Percentiles rank a stretch among this genome's conserved stretches.
These are phyloP conservation scores for Drosophila lacertosa DNA, from an alignment of 1,140 invertebrate species.

Conservation along the genomic window DNA sequence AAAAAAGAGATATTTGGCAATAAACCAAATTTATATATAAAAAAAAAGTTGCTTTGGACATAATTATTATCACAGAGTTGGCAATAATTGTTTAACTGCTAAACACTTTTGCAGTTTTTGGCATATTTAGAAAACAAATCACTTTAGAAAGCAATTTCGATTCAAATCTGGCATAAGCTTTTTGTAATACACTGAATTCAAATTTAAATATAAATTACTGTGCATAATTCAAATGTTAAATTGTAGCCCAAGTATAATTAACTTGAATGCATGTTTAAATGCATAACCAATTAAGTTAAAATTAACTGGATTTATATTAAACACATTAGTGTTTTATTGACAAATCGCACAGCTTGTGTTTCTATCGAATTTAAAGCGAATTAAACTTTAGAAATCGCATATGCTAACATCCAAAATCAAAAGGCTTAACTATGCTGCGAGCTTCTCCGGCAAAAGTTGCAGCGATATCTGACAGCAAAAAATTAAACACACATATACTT, in stretches of 20 bases:
- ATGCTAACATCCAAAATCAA: conserved; percentile 59
- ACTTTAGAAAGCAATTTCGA: too few relatives aligned
- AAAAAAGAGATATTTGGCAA: too few relatives aligned
- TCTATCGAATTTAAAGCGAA: conserved; percentile 46
- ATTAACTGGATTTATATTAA: not conserved
- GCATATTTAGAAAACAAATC: too few relatives aligned
- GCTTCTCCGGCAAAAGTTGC: conserved; percentile 43
- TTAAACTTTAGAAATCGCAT: conserved; percentile 60
- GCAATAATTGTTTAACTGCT: too few relatives aligned
- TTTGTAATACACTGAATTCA: too few relatives aligned
- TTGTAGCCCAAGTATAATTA: not conserved
- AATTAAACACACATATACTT: conserved; percentile 5
- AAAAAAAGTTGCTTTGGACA: too few relatives aligned
- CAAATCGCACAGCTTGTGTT: not conserved
- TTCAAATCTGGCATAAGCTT: too few relatives aligned
- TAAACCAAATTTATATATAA: too few relatives aligned
- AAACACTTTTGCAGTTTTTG: too few relatives aligned
- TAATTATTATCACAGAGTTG: too few relatives aligned
- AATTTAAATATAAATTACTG: not conserved
- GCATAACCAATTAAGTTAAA: not conserved
- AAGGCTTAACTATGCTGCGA: conserved; percentile 42
- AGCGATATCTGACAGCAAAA: conserved; percentile 24
- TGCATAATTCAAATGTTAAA: not conserved
- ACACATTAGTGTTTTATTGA: not conserved
- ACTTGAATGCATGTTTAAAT: not conserved